phyloP scores from a whole-genome alignment of 2,888 invertebrate genomes.

The Drosophila kambysellisi region DNA sequence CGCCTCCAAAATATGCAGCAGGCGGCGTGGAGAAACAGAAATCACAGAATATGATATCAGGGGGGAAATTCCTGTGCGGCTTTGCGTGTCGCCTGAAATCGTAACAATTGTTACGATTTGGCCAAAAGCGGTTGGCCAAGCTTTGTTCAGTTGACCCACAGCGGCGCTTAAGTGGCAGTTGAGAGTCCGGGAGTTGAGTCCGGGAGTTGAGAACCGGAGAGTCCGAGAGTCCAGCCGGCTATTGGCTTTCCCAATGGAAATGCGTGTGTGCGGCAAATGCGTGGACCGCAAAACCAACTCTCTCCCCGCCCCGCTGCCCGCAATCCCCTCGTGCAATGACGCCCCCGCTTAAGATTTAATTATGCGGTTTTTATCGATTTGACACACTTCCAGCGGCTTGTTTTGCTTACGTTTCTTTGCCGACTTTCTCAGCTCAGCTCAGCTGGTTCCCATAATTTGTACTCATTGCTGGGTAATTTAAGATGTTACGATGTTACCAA shows the following conservation, averaged over 20 bases:
- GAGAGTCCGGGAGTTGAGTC: slow-evolving; percentile 24
- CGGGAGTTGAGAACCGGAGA: not conserved
- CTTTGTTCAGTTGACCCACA: slow-evolving; percentile 70
- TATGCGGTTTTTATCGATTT: slow-evolving; percentile 82
- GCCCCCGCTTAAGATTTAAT: slow-evolving; percentile 75
- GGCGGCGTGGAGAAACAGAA: slow-evolving; percentile 16
- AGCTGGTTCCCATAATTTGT: slow-evolving; percentile 26
- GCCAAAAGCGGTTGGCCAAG: slow-evolving; percentile 68
- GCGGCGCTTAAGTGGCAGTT: slow-evolving; percentile 48
- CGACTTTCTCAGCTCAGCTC: slow-evolving; percentile 15
- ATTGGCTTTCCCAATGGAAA: slow-evolving; percentile 24
- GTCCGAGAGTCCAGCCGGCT: slow-evolving; percentile 44
- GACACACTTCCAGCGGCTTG: slow-evolving; percentile 75
- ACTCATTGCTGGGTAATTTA: slow-evolving; percentile 39
- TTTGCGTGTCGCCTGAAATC: slow-evolving; percentile 47
- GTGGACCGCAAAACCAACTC: slow-evolving; percentile 44
- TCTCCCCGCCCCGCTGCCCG: not conserved
- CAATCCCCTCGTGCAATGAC: slow-evolving; percentile 26
- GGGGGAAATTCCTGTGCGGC: slow-evolving; percentile 34
- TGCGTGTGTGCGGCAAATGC: slow-evolving; percentile 59
- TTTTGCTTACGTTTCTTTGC: slow-evolving; percentile 42
- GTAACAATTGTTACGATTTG: slow-evolving; percentile 30
- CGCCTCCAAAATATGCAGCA: slow-evolving; percentile 36
- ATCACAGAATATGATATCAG: slow-evolving; percentile 27
- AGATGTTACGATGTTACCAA: slow-evolving; percentile 25